Evolutionary conservation across 2,888 invertebrate species (phyloP), one percentile per base, ranked within the genome.

Genomic region (Sesamia inferens): DNA sequence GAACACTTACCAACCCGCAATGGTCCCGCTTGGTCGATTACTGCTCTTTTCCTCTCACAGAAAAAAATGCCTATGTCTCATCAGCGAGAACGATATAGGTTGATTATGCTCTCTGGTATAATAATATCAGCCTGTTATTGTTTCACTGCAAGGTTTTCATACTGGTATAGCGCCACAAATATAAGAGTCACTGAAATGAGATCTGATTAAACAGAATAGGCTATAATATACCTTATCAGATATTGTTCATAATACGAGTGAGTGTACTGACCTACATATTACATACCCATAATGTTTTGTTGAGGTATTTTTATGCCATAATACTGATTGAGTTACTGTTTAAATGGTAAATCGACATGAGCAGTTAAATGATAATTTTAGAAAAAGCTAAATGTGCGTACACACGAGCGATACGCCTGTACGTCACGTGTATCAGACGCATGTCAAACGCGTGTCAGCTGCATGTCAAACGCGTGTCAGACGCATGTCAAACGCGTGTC

Each of bases 131-230:
- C 10, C 19, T 31, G 19, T 19, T 31, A 31, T 31, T 0, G 0
- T 19, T 0, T 10, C 5, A 19, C 5, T 58, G 10, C 31, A 58
- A 5, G 31, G 5, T 31, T 31, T 5, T 19, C 31, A 19, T 31
- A 31, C 31, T 58, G 31, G 19, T 31, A 19, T 58, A 31, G 10
- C 39, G 54, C 13, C 16, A 74, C 47, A 70, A 78, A 77, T 47
- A 75, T 48, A 77, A 71, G 42, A 61, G 31, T 71, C 48, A 19
- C 71, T 31, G 57, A 71, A 71, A 57, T 78, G 48, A 44, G 62
- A 75, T 71, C 78, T 62, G 71, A 78, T 75, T 75, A 78, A 48
- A 71, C 62, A 13, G 19, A 75, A 75, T 62, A 61, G 78, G 42
- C 24, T 31, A 31, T 31, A 71, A 48, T 71, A 78, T 57, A 14